Evolutionary conservation across 1,140 invertebrate species (phyloP), one percentile per base, ranked within the genome.

Genomic region (Venturia canescens): DNA sequence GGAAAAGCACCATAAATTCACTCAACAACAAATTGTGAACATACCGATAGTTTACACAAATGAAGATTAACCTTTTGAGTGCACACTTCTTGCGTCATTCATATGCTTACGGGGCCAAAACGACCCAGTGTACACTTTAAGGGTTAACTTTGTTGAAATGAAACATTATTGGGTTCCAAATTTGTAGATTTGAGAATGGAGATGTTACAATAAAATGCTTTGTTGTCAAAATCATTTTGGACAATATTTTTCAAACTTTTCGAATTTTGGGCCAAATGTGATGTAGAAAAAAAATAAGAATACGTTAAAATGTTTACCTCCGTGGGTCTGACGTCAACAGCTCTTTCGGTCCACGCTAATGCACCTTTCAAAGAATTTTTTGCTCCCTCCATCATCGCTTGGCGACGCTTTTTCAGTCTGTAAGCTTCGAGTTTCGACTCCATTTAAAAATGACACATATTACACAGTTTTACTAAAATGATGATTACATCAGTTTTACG

Each of bases 351-450:
- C 88, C 87, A 89, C 1, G 85, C 78, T 53, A 88, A 82, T 21
- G 79, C 72, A 29, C 75, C 83, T 80, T 84, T 85, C 11, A 90
- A 78, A 2, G 82, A 72, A 79, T 81, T 87, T 70, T 88, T 90
- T 1, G 85, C 80, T 2, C 81, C 71, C 7, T 90, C 84, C n/a
- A 84, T 83, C 85, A 87, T 88, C 44, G 85, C 82, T 76, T 88
- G 82, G 29, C 72, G 83, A 23, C 84, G 80, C 79, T 88, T 89
- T 50, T 85, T 87, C 23, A 81, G 82, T 53, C 89, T 84, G 21
- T 90, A 91, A 0, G 80, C 83, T 4, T 84, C 75, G 11, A 91
- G 83, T 84, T 86, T 89, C 0, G 85, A 82, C 27, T 88, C 87
- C 87, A 90, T 90, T 82, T 79, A 80, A 78, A 69, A 78, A 76